Evolutionary conservation across 2,113 vertebrate species (phyloP), one percentile per base, ranked within the genome.

Genomic region (Toxostoma redivivum): DNA sequence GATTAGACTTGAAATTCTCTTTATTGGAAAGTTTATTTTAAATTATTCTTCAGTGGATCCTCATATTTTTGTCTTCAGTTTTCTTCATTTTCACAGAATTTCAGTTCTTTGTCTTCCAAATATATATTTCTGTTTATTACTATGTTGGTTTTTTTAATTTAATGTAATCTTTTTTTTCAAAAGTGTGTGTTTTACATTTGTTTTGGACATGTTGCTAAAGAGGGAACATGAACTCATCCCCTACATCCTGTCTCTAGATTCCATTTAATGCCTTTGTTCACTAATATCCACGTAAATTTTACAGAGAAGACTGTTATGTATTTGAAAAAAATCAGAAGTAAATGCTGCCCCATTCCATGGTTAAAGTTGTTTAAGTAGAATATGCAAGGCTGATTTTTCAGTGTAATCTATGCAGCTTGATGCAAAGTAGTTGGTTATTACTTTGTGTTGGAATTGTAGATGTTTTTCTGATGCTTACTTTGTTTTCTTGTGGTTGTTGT

Each of bases 181-280:
- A 93, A 96, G 40, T 53, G 9, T 90, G 45, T 81, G 58, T 94
- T 94, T 97, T 86, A 71, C 51, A 40, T 94, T 97, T 97, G 21
- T 85, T 94, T 85, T 95, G 33, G 90, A 23, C 37, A 7, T 76
- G 51, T 88, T 97, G 76, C 50, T 83, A 62, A 57, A 74, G 72
- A 22, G 53, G 37, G 16, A 90, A 47, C 45, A 22, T 6, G 4
- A 93, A 74, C 73, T 95, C 54, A 62, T 82, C 57, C 66, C 21
- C 44, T 23, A 19, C 61, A 15, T 40, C 35, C 23, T 53, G 17
- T 60, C 24, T 78, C 30, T 72, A 1, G 62, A 33, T 61, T 83
- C 6, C 11, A 21, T 56, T 67, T 60, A 79, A 73, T 58, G 20
- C 16, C 22, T 62, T 70, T 73, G 10, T 77, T 92, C 23, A 50